phyloP scores from a whole-genome alignment of 2,797 vertebrate genomes.

The Chelonia mydas region DNA sequence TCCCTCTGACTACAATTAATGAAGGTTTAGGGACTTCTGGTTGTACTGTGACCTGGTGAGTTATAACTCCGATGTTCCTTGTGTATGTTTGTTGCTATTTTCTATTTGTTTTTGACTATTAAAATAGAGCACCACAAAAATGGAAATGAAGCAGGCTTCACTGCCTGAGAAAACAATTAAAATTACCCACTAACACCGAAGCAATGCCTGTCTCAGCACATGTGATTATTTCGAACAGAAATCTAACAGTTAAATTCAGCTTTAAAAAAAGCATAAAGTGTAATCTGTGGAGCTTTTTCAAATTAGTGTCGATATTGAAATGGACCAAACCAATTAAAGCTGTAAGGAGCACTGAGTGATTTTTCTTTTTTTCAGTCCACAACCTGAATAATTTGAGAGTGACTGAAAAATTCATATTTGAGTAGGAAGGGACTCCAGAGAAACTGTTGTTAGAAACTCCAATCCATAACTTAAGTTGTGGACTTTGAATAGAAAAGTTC shows the following conservation, averaged over 20 bases:
- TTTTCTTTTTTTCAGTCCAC: neutral
- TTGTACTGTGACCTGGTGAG: neutral
- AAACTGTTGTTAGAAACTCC: neutral
- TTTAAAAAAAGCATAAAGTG: neutral
- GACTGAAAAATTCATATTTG: neutral
- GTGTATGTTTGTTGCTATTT: constrained; percentile 6
- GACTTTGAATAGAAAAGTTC: neutral
- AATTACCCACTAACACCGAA: neutral
- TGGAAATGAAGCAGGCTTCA: neutral
- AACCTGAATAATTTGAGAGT: neutral
- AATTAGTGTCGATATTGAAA: neutral
- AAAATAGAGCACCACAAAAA: constrained; percentile 24
- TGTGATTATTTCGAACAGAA: constrained; percentile 11
- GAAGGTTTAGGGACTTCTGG: neutral
- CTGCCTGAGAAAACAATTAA: constrained; percentile 23
- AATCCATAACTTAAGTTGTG: neutral
- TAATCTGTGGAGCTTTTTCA: neutral
- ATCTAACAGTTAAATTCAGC: neutral
- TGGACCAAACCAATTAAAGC: neutral
- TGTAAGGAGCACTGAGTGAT: accelerated
- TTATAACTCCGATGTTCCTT: constrained; percentile 42
- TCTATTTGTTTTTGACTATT: constrained; percentile 38
- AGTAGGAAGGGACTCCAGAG: neutral
- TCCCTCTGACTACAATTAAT: constrained; percentile 40
- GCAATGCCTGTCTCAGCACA: neutral